These are phyloP conservation scores for Hypolimnas misippus DNA, from an alignment of 2,888 invertebrate species.

Conservation along the genomic window DNA sequence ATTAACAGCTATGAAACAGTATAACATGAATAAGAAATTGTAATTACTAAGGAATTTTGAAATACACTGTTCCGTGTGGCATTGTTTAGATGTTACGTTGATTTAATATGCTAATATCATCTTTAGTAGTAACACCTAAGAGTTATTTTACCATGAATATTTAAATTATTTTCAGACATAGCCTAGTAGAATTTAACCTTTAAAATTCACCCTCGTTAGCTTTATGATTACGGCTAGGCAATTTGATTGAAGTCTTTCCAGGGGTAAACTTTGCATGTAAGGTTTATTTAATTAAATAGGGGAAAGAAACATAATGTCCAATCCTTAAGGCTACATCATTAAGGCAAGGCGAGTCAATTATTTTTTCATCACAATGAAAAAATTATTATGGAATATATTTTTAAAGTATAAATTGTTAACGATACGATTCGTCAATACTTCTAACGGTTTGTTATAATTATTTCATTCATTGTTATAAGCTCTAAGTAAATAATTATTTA, in stretches of 20 bases:
- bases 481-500: no score
- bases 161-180: conserved; percentile 11
- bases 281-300: conserved; percentile 35
- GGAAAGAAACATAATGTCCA: conserved; percentile 29
- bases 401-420: no score
- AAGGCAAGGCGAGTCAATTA: no score
- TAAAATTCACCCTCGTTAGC: conserved; percentile 44
- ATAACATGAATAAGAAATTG: conserved; percentile 33
- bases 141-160: conserved; percentile 17
- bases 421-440: no score
- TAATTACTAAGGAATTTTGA: conserved; percentile 35
- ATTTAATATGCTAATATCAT: not conserved
- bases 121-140: conserved; percentile 1
- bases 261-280: conserved; percentile 32
- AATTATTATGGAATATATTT: no score
- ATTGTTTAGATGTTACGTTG: not conserved
- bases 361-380: no score
- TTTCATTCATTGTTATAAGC: no score
- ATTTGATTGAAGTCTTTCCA: conserved; percentile 39
- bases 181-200: conserved; percentile 35
- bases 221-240: conserved; percentile 39
- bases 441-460: no score
- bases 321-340: no score
- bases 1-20: conserved; percentile 24
- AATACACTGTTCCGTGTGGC: conserved; percentile 15